These are phyloP conservation scores for Dasysyrphus tricinctus DNA, from an alignment of 2,888 invertebrate genomes.

Conservation along the genomic window DNA sequence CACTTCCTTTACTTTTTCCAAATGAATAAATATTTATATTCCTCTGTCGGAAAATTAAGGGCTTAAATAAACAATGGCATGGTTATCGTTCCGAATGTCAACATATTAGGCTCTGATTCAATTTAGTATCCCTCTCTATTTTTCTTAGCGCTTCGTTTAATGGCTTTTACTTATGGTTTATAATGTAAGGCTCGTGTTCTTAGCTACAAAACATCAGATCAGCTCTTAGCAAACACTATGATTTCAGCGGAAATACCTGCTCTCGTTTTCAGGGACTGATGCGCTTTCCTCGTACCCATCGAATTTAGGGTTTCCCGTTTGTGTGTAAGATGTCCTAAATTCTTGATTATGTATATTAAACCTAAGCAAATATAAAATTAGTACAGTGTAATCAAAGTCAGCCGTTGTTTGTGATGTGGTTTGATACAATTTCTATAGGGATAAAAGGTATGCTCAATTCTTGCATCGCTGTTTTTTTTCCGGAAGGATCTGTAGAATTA, in stretches of 20 bases:
- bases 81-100: conserved; percentile 35
- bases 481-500: conserved; percentile 56
- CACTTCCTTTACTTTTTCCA: conserved; percentile 34
- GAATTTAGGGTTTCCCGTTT: neutral
- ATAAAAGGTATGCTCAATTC: conserved; percentile 43
- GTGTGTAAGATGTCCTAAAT: neutral
- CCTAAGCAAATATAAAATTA: conserved; percentile 54
- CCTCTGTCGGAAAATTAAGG: conserved; percentile 35
- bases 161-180: neutral
- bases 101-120: conserved; percentile 49
- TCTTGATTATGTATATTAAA: conserved; percentile 52
- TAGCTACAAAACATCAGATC: conserved; percentile 21
- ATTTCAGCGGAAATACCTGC: conserved; percentile 42
- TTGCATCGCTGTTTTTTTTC: conserved; percentile 39
- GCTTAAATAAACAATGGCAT: conserved; percentile 42
- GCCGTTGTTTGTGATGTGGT: conserved; percentile 49
- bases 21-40: conserved; percentile 45
- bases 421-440: conserved; percentile 24
- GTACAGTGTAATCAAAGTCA: conserved; percentile 32
- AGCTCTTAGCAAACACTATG: conserved; percentile 21
- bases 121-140: conserved; percentile 27
- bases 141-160: conserved; percentile 6
- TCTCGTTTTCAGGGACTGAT: neutral
- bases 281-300: neutral
- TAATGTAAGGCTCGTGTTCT: conserved; percentile 13